Evolutionary conservation across 2,113 vertebrate species (phyloP).

Genomic region (Myotis davidii): DNA sequence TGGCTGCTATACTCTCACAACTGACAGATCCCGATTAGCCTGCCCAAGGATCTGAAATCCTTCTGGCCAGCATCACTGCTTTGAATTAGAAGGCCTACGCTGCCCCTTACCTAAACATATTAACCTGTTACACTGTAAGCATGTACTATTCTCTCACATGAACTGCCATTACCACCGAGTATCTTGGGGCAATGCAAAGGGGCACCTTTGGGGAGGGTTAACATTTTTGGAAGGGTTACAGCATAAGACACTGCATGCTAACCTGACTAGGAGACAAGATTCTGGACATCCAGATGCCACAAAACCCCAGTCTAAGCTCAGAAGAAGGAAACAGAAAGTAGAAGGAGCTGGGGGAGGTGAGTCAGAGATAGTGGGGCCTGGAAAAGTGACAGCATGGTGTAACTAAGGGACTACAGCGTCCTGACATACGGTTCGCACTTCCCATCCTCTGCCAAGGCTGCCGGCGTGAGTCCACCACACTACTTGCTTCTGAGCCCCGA

Average conservation of each 20-base stretch:
- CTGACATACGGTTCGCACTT: not conserved
- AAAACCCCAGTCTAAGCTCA: not conserved
- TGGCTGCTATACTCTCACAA: not conserved
- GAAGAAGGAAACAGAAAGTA: not conserved
- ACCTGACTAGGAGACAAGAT: not conserved
- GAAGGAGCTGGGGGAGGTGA: not conserved
- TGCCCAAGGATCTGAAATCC: not conserved
- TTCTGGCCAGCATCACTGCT: not conserved
- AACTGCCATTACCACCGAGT: not conserved
- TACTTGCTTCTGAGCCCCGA: not conserved
- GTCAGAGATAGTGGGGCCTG: not conserved
- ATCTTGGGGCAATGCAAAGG: not conserved
- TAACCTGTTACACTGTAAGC: not conserved
- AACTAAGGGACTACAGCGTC: not conserved
- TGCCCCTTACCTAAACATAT: not conserved
- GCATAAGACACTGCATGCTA: not conserved
- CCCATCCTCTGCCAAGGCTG: rapidly evolving
- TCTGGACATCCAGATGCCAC: not conserved
- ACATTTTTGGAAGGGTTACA: not conserved
- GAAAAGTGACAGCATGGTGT: not conserved
- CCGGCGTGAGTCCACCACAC: not conserved
- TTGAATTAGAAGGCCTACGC: not conserved
- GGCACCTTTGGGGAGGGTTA: not conserved
- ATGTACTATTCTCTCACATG: not conserved
- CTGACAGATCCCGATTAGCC: not conserved